Evolutionary conservation across 2,797 vertebrate species (phyloP).

Genomic region (Tokudaia tokunoshimensis): DNA sequence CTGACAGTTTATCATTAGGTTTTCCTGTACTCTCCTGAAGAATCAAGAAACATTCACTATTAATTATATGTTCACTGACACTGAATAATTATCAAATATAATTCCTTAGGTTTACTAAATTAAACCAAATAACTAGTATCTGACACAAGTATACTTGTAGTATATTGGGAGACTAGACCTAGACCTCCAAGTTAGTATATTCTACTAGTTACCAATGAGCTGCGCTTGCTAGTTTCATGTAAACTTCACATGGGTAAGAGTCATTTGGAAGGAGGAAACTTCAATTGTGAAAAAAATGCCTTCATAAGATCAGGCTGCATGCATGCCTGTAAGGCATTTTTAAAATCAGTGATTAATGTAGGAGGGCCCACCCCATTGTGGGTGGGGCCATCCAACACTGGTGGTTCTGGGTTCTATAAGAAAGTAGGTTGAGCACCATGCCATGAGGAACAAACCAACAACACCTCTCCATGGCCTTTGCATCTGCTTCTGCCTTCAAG

Average conservation of each 20-base stretch:
- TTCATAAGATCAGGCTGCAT: not conserved
- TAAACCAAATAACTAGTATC: not conserved
- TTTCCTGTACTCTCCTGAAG: not conserved
- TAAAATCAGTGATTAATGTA: not conserved
- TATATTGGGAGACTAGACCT: not conserved
- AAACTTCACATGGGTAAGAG: not conserved
- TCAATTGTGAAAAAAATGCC: not conserved
- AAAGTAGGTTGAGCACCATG: not conserved
- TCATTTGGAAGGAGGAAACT: not conserved
- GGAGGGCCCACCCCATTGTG: not conserved
- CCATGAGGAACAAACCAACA: not conserved
- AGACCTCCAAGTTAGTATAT: not conserved
- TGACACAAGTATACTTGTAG: not conserved
- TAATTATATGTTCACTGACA: not conserved
- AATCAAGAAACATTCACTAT: not conserved
- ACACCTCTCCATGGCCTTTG: not conserved
- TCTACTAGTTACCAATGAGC: not conserved
- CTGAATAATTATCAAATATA: conserved; percentile 28
- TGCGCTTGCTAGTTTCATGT: not conserved
- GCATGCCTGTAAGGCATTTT: not conserved
- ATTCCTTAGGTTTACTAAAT: not conserved
- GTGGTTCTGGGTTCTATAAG: not conserved
- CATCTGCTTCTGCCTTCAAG: not conserved
- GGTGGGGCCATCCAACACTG: not conserved
- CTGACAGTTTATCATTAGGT: conserved; percentile 9